These are phyloP conservation scores for Macaria liturata DNA, from an alignment of 2,888 invertebrate species.

Conservation along the genomic window DNA sequence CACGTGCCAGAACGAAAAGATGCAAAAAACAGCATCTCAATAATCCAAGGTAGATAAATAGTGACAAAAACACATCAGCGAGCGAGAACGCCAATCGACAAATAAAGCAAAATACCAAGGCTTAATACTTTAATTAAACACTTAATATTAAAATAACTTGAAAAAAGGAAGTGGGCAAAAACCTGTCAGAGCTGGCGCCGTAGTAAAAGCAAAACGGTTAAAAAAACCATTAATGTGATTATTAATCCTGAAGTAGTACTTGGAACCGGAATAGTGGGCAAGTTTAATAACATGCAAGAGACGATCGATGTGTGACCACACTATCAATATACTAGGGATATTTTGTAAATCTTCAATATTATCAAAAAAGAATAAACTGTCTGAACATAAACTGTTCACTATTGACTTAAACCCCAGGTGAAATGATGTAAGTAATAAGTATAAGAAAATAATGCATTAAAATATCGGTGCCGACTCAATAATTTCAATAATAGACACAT, in stretches of 20 bases:
- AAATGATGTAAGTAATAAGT: no score
- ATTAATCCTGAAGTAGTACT: conserved; percentile 59
- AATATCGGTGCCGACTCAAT: no score
- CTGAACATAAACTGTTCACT: no score
- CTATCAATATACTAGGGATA: conserved; percentile 29
- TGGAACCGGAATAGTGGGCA: conserved; percentile 60
- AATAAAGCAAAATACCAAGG: conserved; percentile 31
- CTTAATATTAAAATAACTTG: conserved; percentile 23
- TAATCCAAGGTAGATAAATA: no score
- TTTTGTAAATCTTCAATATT: conserved; percentile 3
- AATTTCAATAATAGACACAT: no score
- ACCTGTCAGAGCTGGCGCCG: conserved; percentile 56
- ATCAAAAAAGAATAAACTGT: no score
- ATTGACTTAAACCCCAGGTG: no score
- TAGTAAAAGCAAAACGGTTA: conserved; percentile 47
- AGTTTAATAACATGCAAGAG: conserved; percentile 50
- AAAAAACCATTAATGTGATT: conserved; percentile 62
- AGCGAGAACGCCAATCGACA: conserved; percentile 32
- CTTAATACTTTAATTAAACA: conserved; percentile 44
- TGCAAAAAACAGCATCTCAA: neutral
- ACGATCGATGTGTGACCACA: conserved; percentile 56
- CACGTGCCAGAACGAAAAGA: neutral
- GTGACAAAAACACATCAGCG: no score
- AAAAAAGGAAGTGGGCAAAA: conserved; percentile 34
- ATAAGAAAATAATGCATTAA: no score